Conservation (phyloP, 2,888 invertebrate species). For the Mythimna albipuncta region DNA sequence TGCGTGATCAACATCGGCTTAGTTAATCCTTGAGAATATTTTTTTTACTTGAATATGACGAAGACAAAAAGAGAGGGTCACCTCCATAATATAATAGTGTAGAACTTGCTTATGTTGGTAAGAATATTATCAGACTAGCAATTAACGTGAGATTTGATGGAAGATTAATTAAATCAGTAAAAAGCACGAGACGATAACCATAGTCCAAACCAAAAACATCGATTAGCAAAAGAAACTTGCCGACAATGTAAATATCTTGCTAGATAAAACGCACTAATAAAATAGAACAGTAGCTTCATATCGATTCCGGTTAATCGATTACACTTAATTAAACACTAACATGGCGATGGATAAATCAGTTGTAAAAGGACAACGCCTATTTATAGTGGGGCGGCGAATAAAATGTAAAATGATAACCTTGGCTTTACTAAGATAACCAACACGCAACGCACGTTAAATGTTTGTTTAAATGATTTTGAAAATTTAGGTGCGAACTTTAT, state of each 20-base stretch:
- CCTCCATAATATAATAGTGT: too few relatives aligned
- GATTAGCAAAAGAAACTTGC: conserved; percentile 4
- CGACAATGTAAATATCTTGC: neutral
- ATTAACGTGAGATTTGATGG: too few relatives aligned
- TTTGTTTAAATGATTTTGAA: conserved; percentile 41
- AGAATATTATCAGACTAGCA: too few relatives aligned
- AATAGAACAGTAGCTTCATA: conserved; percentile 36
- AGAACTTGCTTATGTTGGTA: too few relatives aligned
- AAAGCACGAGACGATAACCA: conserved; percentile 2
- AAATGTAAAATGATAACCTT: conserved; percentile 49
- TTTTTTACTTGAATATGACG: too few relatives aligned
- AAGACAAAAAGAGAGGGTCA: too few relatives aligned
- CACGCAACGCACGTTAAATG: conserved; percentile 42
- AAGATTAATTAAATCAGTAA: neutral
- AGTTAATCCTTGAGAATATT: too few relatives aligned
- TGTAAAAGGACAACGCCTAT: conserved; percentile 58
- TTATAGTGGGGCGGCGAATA: conserved; percentile 41
- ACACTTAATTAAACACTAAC: conserved; percentile 55
- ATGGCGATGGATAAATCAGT: conserved; percentile 57
- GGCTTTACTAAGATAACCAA: conserved; percentile 48
- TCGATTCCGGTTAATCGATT: conserved; percentile 52
- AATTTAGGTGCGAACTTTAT: conserved; percentile 4
- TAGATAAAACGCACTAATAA: conserved; percentile 21
- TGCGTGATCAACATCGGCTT: too few relatives aligned
- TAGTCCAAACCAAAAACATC: neutral